phyloP scores from a whole-genome alignment of 2,113 vertebrate genomes.

The Cyrtonyx montezumae region DNA sequence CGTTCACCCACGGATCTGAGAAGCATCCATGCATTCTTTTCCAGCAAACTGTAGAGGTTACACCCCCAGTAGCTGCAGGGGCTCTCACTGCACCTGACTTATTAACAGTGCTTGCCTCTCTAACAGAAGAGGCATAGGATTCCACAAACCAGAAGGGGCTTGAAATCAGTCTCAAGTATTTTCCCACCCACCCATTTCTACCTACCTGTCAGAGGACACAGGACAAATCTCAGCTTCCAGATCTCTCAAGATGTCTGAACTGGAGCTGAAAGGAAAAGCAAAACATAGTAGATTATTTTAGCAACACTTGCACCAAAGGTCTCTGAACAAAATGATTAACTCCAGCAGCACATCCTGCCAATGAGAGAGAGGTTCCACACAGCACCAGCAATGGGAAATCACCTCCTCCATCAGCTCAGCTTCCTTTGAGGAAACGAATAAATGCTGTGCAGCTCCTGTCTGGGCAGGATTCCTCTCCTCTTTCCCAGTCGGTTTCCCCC shows the following conservation, averaged over 20 bases:
- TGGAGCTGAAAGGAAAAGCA: constrained; percentile 73
- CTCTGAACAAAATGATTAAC: background rate
- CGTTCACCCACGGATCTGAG: background rate
- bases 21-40: background rate
- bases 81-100: background rate
- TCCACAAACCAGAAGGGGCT: background rate
- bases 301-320: background rate
- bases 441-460: background rate
- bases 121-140: accelerated
- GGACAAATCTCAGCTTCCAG: constrained; percentile 36
- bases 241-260: constrained; percentile 81
- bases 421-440: background rate
- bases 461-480: background rate
- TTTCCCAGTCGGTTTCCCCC: background rate
- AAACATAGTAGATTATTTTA: background rate
- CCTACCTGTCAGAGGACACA: constrained; percentile 69
- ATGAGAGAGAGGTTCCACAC: accelerated
- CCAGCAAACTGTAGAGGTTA: background rate
- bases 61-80: background rate
- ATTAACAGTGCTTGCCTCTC: background rate
- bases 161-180: background rate
- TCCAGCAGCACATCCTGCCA: background rate
- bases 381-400: background rate
- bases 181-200: background rate
- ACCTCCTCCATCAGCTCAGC: background rate